Base-by-base conservation (phyloP, 1,140 invertebrate genomes). In the Bombus fervidus region DNA sequence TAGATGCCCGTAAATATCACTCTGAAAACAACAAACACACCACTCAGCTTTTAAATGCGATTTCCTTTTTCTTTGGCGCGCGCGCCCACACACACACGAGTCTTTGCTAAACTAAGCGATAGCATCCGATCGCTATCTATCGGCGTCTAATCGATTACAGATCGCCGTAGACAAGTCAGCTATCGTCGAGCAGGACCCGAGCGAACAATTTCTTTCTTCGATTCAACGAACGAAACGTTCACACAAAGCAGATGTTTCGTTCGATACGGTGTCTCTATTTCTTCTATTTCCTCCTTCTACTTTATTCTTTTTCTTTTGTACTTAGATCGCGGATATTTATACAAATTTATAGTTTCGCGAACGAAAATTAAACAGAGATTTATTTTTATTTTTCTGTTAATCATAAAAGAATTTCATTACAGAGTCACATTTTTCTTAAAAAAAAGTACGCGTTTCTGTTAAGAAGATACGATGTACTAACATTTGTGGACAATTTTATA, bases 1-100 rank as follows among this genome's bases (percentile, higher is more conserved):
- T 99, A 99, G 97, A 99, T 99, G 96, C 98, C 98, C 96, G 99
- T 99, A 97, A 99, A 99, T 97, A 99, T 98, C 96, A 99, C 98
- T 98, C 99, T 99, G 97, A 92, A 97, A 97, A 95, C 79, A 90
- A 91, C 83, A 93, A 92, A 92, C 86, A 91, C 84, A 93, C 82
- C 89, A 83, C 87, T 92, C 92, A 92, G 92, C 81, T 90, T 91
- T 92, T 90, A 91, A 86, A 83, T 88, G 79, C 83, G 74, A 79
- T 47, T 66, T 39, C 15, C 31, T 66, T 66, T 18, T 66, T 2
- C n/a, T 18, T 66, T 66, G n/a, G 41, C 39, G 37, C 57, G 59
- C 64, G 41, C 76, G 85, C 76, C 43, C 76, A 28, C 41, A 15
- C 12, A 68, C 57, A 15, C 22, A 59, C 78, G 59, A 86, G 25